Conservation (phyloP, 1,140 invertebrate species). For the Zaprionus lachaisei region DNA sequence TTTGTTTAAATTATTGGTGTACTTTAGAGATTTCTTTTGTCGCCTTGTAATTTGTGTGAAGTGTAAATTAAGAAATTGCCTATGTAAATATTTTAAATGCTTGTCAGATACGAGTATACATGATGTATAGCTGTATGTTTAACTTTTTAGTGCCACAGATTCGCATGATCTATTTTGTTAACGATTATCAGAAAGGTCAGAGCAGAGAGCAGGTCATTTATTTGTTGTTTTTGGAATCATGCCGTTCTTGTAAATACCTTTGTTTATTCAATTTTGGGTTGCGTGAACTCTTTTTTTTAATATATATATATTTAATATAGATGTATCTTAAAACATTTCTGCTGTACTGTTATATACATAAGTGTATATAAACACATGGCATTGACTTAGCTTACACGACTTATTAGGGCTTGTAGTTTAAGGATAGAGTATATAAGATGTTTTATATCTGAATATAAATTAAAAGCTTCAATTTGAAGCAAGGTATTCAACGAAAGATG, state of each 20-base stretch:
- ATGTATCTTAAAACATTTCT: slow-evolving; percentile 26
- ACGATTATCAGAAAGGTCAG: slow-evolving; percentile 35
- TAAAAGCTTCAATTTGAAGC: slow-evolving; percentile 8
- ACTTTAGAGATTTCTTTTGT: slow-evolving; percentile 32
- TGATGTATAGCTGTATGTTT: slow-evolving; percentile 12
- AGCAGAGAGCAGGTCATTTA: slow-evolving; percentile 28
- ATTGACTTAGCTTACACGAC: slow-evolving; percentile 28
- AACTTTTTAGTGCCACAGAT: slow-evolving; percentile 38
- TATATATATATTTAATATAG: slow-evolving; percentile 23
- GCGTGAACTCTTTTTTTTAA: slow-evolving; percentile 24
- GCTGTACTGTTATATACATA: slow-evolving; percentile 44
- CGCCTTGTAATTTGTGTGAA: slow-evolving; percentile 45
- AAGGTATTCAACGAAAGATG: not conserved
- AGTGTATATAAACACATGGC: slow-evolving; percentile 45
- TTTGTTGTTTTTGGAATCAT: slow-evolving; percentile 4
- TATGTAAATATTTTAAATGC: slow-evolving; percentile 59
- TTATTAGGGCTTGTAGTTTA: slow-evolving; percentile 21
- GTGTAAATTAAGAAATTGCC: slow-evolving; percentile 49
- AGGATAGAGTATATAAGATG: slow-evolving; percentile 8
- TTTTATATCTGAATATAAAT: slow-evolving; percentile 15
- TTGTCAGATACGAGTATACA: slow-evolving; percentile 53
- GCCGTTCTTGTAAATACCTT: slow-evolving; percentile 34
- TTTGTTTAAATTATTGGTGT: slow-evolving; percentile 32
- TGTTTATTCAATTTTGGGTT: slow-evolving; percentile 6
- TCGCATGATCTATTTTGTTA: slow-evolving; percentile 31